These are phyloP conservation scores for Brachypterus glaber DNA, from an alignment of 2,888 invertebrate species.

Conservation along the genomic window DNA sequence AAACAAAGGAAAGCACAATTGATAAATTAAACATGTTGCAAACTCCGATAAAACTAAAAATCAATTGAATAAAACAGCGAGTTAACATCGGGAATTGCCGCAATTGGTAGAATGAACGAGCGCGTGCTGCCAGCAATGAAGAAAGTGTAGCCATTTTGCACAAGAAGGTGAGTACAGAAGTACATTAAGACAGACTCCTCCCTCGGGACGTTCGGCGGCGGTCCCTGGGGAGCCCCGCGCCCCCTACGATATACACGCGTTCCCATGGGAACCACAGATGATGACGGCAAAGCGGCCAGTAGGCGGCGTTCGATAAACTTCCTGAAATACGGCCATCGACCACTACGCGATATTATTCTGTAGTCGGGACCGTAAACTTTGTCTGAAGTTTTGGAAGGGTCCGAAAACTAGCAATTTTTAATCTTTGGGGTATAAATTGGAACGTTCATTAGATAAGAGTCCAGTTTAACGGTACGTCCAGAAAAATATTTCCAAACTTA, in stretches of 20 bases:
- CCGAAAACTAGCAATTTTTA: no score
- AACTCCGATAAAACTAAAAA: no score
- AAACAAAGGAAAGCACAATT: no score
- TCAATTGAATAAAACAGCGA: no score
- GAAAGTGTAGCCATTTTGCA: constrained; percentile 33
- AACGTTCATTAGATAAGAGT: no score
- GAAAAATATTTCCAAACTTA: no score
- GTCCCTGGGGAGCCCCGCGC: constrained; percentile 36
- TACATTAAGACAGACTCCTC: constrained; percentile 41
- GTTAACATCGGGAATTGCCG: constrained; percentile 10
- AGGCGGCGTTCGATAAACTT: constrained; percentile 34
- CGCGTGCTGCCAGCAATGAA: constrained; percentile 15
- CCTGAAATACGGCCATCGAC: constrained; percentile 39
- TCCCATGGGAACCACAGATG: constrained; percentile 48
- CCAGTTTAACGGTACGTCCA: no score
- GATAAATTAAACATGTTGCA: no score
- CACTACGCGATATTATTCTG: constrained; percentile 26
- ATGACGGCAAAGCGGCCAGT: constrained; percentile 38
- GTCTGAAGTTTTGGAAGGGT: no score
- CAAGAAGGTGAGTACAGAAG: constrained; percentile 31
- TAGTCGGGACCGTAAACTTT: no score
- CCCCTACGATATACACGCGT: constrained; percentile 41
- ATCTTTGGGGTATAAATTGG: no score
- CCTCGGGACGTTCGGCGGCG: constrained; percentile 40
- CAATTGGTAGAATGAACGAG: constrained; percentile 12